Evolutionary conservation across 2,888 invertebrate species (phyloP).

Genomic region (Latheticus oryzae): DNA sequence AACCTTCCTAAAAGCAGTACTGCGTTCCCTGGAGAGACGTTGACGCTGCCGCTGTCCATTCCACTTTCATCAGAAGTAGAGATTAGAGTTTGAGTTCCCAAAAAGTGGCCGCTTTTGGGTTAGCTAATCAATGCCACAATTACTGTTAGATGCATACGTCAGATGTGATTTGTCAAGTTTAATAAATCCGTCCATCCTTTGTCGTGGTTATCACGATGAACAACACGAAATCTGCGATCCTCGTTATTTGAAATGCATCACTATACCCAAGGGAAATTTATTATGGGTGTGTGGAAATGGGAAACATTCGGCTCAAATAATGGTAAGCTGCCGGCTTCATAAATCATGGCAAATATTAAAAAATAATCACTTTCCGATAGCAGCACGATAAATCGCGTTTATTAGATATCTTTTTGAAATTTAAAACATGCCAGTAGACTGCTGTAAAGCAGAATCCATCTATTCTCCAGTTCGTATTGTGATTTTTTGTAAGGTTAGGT

Average conservation of each 20-base stretch:
- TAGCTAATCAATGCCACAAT: constrained; percentile 38
- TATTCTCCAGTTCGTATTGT: constrained; percentile 6
- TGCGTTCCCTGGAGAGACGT: constrained; percentile 19
- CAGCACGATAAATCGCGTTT: constrained; percentile 29
- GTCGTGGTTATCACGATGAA: constrained; percentile 27
- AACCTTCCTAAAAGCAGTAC: constrained; percentile 22
- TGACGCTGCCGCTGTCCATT: constrained; percentile 24
- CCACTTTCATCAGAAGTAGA: constrained; percentile 20
- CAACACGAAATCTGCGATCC: constrained; percentile 32
- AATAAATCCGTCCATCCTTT: constrained; percentile 34
- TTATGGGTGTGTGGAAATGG: constrained; percentile 39
- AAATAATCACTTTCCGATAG: constrained; percentile 39
- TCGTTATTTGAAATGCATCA: constrained; percentile 37
- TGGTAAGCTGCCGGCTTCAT: constrained; percentile 36
- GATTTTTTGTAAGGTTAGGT: constrained; percentile 10
- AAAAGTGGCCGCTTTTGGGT: constrained; percentile 6
- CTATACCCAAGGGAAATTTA: constrained; percentile 40
- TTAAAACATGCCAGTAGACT: constrained; percentile 14
- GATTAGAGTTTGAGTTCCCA: constrained; percentile 13
- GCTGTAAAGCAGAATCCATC: not conserved
- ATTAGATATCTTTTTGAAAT: constrained; percentile 23
- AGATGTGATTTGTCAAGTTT: constrained; percentile 24
- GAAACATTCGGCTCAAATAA: constrained; percentile 38
- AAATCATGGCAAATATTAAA: constrained; percentile 36
- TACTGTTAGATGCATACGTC: constrained; percentile 34